Base-by-base conservation (phyloP, 2,113 vertebrate genomes). In the Trichechus manatus region DNA sequence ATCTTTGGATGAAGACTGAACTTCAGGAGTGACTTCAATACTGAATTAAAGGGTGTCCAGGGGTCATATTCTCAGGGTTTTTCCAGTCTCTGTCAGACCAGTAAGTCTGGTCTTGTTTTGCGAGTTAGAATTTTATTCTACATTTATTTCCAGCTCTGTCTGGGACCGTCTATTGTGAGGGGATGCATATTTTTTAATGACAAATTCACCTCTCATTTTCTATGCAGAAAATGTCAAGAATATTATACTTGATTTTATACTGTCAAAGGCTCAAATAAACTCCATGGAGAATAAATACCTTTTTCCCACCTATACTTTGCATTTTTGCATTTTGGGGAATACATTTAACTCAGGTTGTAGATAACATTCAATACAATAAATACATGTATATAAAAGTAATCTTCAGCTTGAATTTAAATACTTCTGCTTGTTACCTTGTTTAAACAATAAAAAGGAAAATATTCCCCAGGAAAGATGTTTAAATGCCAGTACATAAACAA, bases 121-220 rank as follows among this genome's bases (percentile, higher is more conserved):
- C 13, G 53, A 56, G 53, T 56, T 13, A 15, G 53, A 56, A 56
- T 56, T 56, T 56, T 56, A 11, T 56, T 56, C 53, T 56, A 56
- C 53, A 17, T 56, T 56, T 56, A 13, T 56, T 17, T 56, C 53
- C 53, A 15, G 53, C 53, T 56, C 53, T 56, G 11, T 17, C 53
- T 15, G 14, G 53, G 53, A 56, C 53, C 14, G 13, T 13, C 13
- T 56, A 56, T 56, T 17, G 53, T 56, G 13, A 56, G 53, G 10
- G 53, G 53, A 56, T 56, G 53, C 9, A 11, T 87, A 95, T 82
- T 97, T 97, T 95, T 95, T 36, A 97, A 97, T 96, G 96, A 98
- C 61, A 95, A 85, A 94, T 83, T 96, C 96, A 85, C 29, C 53
- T 97, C 17, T 90, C 56, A 93, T 68, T 91, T 95, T 95, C 81